Evolutionary conservation across 2,113 vertebrate species (phyloP).

Genomic region (Festucalex cinctus): DNA sequence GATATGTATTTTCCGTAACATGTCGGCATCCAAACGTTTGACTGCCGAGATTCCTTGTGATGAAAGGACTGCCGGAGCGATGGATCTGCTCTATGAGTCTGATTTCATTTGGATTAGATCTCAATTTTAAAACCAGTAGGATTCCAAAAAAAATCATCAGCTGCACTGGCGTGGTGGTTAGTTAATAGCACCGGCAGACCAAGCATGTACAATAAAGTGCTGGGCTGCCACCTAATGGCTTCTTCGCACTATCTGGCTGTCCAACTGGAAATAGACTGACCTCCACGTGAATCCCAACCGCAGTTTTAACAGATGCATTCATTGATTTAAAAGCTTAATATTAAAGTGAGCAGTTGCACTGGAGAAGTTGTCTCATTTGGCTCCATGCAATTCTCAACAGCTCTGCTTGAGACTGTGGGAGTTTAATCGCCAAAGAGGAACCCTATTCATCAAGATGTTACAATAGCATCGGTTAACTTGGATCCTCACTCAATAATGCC

Average conservation of each 20-base stretch:
- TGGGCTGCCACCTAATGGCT: constrained; percentile 62
- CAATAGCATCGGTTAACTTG: too few species aligned
- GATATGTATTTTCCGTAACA: constrained; percentile 59
- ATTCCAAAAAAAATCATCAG: constrained; percentile 20
- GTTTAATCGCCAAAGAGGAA: too few species aligned
- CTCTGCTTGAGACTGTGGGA: too few species aligned
- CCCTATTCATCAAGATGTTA: too few species aligned
- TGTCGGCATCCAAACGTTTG: constrained; percentile 34
- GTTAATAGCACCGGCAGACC: neutral
- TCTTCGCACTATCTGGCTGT: constrained; percentile 13
- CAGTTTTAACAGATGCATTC: neutral
- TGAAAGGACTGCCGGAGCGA: constrained; percentile 29
- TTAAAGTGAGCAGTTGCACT: too few species aligned
- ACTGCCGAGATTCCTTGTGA: constrained; percentile 40
- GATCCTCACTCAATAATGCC: too few species aligned
- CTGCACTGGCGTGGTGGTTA: constrained; percentile 7
- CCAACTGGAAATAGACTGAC: neutral
- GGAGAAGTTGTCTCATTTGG: too few species aligned
- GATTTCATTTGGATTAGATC: constrained; percentile 56
- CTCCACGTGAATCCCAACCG: neutral
- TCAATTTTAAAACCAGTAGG: constrained; percentile 33
- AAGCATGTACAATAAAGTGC: constrained; percentile 24
- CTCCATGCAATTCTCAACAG: too few species aligned
- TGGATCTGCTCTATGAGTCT: constrained; percentile 37
- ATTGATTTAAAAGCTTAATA: too few species aligned